phyloP scores from a whole-genome alignment of 2,888 invertebrate species.

The Drosophila lacicola region DNA sequence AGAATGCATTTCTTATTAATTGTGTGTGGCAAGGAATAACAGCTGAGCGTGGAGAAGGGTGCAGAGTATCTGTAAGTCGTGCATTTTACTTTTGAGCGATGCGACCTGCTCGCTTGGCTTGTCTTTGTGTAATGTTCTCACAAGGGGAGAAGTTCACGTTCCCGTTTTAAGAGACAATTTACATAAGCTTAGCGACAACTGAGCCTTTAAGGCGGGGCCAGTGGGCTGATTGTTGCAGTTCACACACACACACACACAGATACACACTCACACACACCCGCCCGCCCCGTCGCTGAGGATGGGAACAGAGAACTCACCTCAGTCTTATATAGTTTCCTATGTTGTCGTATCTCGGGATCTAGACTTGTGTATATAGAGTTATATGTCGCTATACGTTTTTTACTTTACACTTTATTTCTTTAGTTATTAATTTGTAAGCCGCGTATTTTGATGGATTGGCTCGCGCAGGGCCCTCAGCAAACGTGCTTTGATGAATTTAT shows the following conservation, averaged over 20 bases:
- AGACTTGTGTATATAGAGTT: constrained; percentile 41
- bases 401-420: constrained; percentile 41
- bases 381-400: constrained; percentile 21
- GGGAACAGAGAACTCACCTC: constrained; percentile 77
- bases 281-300: background rate
- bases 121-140: constrained; percentile 51
- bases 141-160: constrained; percentile 17
- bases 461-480: constrained; percentile 5
- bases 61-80: too few relatives aligned
- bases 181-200: constrained; percentile 68
- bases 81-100: too few relatives aligned
- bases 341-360: constrained; percentile 68
- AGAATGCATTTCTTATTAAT: background rate
- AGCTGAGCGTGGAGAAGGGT: too few relatives aligned
- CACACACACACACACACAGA: constrained; percentile 1
- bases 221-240: constrained; percentile 10
- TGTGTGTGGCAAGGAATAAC: background rate
- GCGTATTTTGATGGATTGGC: constrained; percentile 74
- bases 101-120: background rate
- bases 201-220: constrained; percentile 39
- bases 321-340: constrained; percentile 84
- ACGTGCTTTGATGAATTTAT: constrained; percentile 57
- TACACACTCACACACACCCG: background rate
- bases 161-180: constrained; percentile 39
- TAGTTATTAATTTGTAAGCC: constrained; percentile 70